A percentile compares a stretch with the other conserved stretches of the same genome.
These are phyloP conservation scores for Talpa occidentalis DNA, from an alignment of 2,113 vertebrate species.

Conservation along the genomic window DNA sequence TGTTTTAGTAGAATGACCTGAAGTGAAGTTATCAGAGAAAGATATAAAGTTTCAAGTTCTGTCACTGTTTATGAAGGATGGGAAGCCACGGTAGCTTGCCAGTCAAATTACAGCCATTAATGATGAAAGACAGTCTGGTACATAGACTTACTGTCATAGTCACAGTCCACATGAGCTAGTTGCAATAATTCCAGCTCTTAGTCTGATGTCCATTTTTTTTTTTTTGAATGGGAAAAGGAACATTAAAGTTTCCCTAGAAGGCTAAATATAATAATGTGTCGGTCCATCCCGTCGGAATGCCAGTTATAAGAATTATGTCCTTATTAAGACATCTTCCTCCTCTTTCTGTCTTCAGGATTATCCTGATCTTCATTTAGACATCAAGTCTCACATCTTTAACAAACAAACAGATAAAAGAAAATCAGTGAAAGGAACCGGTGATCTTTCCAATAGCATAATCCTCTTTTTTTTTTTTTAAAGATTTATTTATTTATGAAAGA, in stretches of 20 bases:
- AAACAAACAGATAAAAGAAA: not conserved
- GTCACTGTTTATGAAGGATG: not conserved
- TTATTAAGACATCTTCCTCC: not conserved
- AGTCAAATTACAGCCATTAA: not conserved
- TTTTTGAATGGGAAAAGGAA: not conserved
- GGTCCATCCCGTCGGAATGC: no score
- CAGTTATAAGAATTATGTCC: not conserved
- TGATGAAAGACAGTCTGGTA: not conserved
- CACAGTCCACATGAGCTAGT: not conserved
- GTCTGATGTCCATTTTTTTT: not conserved
- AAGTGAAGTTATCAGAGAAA: not conserved
- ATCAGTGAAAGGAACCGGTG: not conserved
- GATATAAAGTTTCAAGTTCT: not conserved
- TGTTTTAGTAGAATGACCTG: not conserved
- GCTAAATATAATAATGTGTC: not conserved
- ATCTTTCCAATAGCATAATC: not conserved
- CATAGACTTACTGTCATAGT: not conserved
- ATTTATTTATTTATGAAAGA: no score
- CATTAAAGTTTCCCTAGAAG: not conserved
- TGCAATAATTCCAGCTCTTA: not conserved
- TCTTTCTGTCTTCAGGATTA: conserved; percentile 21
- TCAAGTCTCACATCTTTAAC: not conserved
- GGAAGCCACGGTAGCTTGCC: not conserved
- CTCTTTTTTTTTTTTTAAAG: no score
- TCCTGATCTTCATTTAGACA: not conserved